Evolutionary conservation across 2,888 invertebrate genomes (phyloP).

Genomic region (Synergus japonicus): DNA sequence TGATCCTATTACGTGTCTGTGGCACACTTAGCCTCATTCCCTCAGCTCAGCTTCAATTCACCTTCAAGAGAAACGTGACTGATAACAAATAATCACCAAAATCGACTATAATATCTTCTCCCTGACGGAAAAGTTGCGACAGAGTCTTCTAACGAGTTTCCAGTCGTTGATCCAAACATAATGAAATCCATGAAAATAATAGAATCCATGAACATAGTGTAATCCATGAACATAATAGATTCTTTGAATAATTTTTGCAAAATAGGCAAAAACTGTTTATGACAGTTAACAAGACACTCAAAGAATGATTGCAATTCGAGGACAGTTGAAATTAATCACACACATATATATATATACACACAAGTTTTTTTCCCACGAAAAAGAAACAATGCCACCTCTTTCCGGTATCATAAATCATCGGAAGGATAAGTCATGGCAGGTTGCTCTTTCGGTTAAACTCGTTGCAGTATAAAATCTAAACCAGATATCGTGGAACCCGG

Average conservation of each 20-base stretch:
- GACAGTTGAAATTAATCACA: not conserved
- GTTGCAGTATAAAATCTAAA: conserved; percentile 8
- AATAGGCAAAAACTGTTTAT: not conserved
- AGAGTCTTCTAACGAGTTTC: not conserved
- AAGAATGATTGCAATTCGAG: not conserved
- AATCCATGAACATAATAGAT: too few relatives aligned
- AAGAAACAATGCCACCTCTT: not conserved
- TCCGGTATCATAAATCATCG: conserved; percentile 31
- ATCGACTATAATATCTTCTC: not conserved
- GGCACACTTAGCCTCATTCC: conserved; percentile 65
- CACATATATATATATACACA: too few relatives aligned
- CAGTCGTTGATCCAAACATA: not conserved
- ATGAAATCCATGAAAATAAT: too few relatives aligned
- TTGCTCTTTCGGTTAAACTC: conserved; percentile 27
- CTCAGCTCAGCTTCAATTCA: conserved; percentile 64
- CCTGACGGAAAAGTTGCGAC: not conserved
- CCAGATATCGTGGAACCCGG: conserved; percentile 9
- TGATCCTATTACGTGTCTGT: conserved; percentile 67
- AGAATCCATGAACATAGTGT: too few relatives aligned
- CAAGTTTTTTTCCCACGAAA: conserved; percentile 7
- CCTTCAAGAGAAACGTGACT: not conserved
- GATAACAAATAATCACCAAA: not conserved
- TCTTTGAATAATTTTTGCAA: too few relatives aligned
- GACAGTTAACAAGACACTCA: not conserved
- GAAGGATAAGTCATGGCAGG: conserved; percentile 20